Percentiles rank a stretch among this genome's conserved stretches.
Evolutionary conservation across 2,113 vertebrate species (phyloP).

Genomic region (Hydrochoerus hydrochaeris): DNA sequence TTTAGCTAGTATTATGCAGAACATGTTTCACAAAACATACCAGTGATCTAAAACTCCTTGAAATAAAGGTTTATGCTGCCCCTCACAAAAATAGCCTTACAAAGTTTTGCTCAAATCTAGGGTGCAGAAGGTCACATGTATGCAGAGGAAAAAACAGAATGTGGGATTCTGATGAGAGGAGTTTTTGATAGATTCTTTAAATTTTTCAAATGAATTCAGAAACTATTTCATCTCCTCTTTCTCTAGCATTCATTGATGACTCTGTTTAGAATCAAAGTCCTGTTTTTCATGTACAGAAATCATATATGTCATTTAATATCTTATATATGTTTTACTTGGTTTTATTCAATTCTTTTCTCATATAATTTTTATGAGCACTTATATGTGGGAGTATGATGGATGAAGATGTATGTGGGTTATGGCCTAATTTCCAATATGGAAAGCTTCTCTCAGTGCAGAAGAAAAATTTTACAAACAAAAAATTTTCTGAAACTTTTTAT

Average conservation of each 20-base stretch:
- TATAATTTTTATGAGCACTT: background rate
- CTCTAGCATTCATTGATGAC: background rate
- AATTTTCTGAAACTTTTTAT: background rate
- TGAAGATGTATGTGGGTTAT: background rate
- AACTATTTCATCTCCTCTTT: background rate
- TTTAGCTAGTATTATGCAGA: background rate
- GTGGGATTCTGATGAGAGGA: background rate
- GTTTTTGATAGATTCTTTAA: background rate
- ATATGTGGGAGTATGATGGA: background rate
- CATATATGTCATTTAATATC: background rate
- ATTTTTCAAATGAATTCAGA: background rate
- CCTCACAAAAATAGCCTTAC: background rate
- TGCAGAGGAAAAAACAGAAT: background rate
- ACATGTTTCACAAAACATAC: background rate
- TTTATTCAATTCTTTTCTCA: background rate
- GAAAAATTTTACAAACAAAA: background rate
- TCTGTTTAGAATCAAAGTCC: background rate
- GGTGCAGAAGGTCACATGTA: background rate
- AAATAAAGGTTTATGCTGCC: background rate
- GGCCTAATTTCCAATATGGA: background rate
- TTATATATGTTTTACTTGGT: background rate
- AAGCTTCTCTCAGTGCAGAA: background rate
- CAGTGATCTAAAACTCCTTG: background rate
- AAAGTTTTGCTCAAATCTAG: background rate
- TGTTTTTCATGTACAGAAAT: background rate